A percentile compares a stretch with the other conserved stretches of the same genome.
phyloP scores from a whole-genome alignment of 2,888 invertebrate species.

The Perdita meconis region DNA sequence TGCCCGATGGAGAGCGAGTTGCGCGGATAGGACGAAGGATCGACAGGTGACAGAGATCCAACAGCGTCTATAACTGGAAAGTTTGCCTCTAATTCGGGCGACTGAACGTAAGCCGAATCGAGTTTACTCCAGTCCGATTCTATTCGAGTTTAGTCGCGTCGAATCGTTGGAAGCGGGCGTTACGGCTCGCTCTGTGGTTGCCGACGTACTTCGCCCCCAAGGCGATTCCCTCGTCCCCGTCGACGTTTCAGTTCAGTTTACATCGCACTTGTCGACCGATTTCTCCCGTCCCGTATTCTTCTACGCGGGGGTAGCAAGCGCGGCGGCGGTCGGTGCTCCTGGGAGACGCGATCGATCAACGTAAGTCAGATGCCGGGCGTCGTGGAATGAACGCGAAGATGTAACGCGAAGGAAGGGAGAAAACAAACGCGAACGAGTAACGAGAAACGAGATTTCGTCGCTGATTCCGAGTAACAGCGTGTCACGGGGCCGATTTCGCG shows the following conservation, averaged over 20 bases:
- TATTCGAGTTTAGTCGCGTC: conserved; percentile 37
- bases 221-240: conserved; percentile 55
- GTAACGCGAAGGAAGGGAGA: not conserved
- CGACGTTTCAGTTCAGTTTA: conserved; percentile 47
- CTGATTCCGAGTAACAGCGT: not conserved
- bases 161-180: conserved; percentile 49
- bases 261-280: conserved; percentile 31
- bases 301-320: conserved; percentile 4
- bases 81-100: conserved; percentile 33
- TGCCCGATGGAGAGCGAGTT: not conserved
- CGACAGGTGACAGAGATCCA: conserved; percentile 33
- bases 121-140: conserved; percentile 35
- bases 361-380: conserved; percentile 34
- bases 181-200: conserved; percentile 33
- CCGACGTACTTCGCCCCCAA: conserved; percentile 30
- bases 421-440: conserved; percentile 5
- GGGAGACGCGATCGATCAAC: conserved; percentile 43
- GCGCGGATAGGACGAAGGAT: not conserved
- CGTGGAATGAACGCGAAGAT: not conserved
- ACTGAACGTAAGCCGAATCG: conserved; percentile 43
- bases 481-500: not conserved
- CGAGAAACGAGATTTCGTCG: conserved; percentile 15
- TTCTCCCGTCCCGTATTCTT: conserved; percentile 36
- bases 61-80: conserved; percentile 9
- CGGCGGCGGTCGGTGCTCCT: conserved; percentile 19